A percentile compares a stretch with the other conserved stretches of the same genome.
phyloP scores from a whole-genome alignment of 2,113 vertebrate species.

The Bubo scandiacus region DNA sequence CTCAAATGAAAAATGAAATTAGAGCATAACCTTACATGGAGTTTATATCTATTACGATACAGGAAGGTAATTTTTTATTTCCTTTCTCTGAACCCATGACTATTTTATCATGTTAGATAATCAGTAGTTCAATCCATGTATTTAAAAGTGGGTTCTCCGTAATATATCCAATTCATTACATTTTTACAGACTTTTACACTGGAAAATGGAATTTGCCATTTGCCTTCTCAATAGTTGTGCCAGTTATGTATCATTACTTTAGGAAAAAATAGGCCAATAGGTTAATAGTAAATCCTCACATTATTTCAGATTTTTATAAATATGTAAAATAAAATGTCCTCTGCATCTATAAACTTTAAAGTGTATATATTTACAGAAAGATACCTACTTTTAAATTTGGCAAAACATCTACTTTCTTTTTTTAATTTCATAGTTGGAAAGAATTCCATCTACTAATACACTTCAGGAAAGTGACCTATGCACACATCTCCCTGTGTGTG shows the following conservation, averaged over 20 bases:
- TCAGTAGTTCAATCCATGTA: background rate
- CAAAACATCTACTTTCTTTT: background rate
- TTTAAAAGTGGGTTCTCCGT: background rate
- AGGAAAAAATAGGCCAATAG: background rate
- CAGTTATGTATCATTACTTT: constrained; percentile 7
- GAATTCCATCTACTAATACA: background rate
- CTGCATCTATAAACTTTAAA: background rate
- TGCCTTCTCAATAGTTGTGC: constrained; percentile 2
- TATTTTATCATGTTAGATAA: background rate
- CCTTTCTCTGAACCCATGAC: background rate
- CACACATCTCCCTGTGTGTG: background rate
- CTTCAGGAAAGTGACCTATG: background rate
- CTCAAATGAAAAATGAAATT: constrained; percentile 51
- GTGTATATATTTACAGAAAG: background rate
- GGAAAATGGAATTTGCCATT: background rate
- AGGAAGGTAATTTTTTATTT: constrained; percentile 40
- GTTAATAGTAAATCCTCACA: background rate
- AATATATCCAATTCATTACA: background rate
- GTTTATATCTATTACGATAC: background rate
- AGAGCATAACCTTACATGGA: background rate
- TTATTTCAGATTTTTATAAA: background rate
- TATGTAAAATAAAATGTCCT: background rate
- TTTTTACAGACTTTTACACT: constrained; percentile 30
- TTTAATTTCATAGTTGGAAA: background rate
- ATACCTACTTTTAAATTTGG: background rate